Conservation (phyloP, 2,113 vertebrate species). For the Anguilla rostrata region DNA sequence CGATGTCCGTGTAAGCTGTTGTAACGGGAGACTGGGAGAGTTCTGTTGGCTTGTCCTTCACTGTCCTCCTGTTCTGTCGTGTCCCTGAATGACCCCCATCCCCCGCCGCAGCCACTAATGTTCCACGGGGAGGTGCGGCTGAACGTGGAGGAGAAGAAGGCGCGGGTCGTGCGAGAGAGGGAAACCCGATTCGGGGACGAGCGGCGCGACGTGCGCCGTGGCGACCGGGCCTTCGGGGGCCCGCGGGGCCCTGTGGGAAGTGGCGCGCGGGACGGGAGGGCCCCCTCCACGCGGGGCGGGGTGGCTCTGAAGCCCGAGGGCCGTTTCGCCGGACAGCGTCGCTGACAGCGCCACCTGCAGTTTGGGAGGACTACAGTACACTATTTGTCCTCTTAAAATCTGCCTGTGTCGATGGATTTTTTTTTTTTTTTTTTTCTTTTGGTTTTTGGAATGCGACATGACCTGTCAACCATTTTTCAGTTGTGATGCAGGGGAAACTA, state of each 20-base stretch:
- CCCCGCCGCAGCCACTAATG: slow-evolving; percentile 86
- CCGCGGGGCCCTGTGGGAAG: slow-evolving; percentile 83
- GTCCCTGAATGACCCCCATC: slow-evolving; percentile 11
- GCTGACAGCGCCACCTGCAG: slow-evolving; percentile 72
- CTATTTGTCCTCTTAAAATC: slow-evolving; percentile 69
- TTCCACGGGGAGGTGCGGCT: slow-evolving; percentile 94
- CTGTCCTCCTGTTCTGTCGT: no score
- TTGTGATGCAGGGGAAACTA: slow-evolving; percentile 62
- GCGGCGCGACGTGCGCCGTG: slow-evolving; percentile 86
- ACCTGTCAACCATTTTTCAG: slow-evolving; percentile 89
- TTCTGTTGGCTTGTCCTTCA: no score
- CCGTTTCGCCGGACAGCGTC: slow-evolving; percentile 86
- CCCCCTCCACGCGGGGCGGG: slow-evolving; percentile 81
- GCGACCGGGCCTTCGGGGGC: slow-evolving; percentile 83
- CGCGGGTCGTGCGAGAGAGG: slow-evolving; percentile 85
- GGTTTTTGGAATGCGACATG: slow-evolving; percentile 98
- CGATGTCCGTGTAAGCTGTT: no score
- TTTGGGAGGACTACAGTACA: slow-evolving; percentile 81
- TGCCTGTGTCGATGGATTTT: slow-evolving; percentile 67
- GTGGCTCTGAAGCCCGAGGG: slow-evolving; percentile 87
- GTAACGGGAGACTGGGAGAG: no score
- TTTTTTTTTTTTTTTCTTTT: slow-evolving; percentile 49
- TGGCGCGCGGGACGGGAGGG: slow-evolving; percentile 90
- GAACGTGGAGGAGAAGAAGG: slow-evolving; percentile 98
- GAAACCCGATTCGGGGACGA: slow-evolving; percentile 79